Evolutionary conservation across 2,797 vertebrate genomes (phyloP), one percentile per base, ranked within the genome.

Genomic region (Oryzias dopingdopingensis): DNA sequence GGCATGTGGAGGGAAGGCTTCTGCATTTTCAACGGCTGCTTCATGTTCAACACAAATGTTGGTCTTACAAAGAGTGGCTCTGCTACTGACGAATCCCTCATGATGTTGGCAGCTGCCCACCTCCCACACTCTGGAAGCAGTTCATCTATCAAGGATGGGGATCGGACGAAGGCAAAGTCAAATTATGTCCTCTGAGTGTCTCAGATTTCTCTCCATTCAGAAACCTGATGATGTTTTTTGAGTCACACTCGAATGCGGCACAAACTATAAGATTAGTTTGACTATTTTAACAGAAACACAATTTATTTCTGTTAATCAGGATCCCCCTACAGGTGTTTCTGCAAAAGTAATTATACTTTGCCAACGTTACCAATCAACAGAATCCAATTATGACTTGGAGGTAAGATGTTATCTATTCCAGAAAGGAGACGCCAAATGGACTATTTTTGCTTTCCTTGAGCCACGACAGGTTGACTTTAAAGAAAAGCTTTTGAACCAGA

Each of bases 311-410:
- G 24, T 58, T 41, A 54, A 49, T 72, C 59, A 32, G 23, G 23
- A 43, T 62, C 17, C 42, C 60, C 62, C 51, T 42, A 29, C 50
- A 66, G 56, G 47, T 71, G 16, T 40, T 6, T 26, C 49, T 51
- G 49, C 14, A 17, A 55, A 17, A 17, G 37, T 59, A 55, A 73
- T 76, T 68, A 61, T 15, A 52, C 45, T 41, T 32, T 40, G 14
- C 24, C 26, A 44, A 1, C 43, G 13, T 44, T 40, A 18, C 61
- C 59, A 50, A 60, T 61, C 66, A 16, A 59, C 37, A n/a, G 5
- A 6, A 64, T 66, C 20, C 58, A 26, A 56, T 59, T 41, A 50
- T 52, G 41, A 72, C 45, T 70, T 29, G 49, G 14, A 54, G 54
- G 18, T 62, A 66, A 54, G 43, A 71, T 69, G 15, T 29, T 42